Conservation (phyloP, 1,140 invertebrate species). For the Philaenus spumarius region DNA sequence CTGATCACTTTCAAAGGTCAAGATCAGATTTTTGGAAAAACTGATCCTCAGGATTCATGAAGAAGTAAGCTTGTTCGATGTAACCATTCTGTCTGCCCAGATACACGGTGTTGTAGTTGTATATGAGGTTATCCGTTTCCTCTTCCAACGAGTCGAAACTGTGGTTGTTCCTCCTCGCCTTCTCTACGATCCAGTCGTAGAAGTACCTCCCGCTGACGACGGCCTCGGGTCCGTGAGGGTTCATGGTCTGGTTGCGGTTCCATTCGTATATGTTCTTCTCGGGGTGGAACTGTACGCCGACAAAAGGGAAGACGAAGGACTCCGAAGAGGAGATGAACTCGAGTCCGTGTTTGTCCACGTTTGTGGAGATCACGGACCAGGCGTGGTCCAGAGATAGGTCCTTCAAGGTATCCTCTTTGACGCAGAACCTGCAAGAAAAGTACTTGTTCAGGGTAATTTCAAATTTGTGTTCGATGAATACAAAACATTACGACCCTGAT, state of each 20-base stretch:
- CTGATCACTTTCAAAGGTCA: too few relatives aligned
- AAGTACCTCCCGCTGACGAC: conserved; percentile 11
- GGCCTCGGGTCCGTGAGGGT: conserved; percentile 18
- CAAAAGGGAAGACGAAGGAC: conserved; percentile 64
- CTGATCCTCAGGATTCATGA: too few relatives aligned
- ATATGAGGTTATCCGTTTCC: conserved; percentile 21
- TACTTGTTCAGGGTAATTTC: background rate
- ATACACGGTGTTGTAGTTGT: conserved; percentile 23
- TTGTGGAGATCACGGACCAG: conserved; percentile 62
- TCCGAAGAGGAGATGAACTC: conserved; percentile 64
- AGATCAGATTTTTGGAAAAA: too few relatives aligned
- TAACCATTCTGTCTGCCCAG: background rate
- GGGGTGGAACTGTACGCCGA: conserved; percentile 83
- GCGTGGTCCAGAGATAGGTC: conserved; percentile 24
- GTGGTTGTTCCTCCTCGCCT: conserved; percentile 17
- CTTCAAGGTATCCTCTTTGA: background rate
- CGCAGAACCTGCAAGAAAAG: conserved; percentile 11
- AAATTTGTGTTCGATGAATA: too few relatives aligned
- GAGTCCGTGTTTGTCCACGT: conserved; percentile 53
- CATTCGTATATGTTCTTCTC: conserved; percentile 85
- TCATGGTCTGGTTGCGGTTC: conserved; percentile 39
- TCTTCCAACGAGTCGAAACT: conserved; percentile 10
- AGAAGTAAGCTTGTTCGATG: conserved; percentile 6
- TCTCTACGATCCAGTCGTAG: conserved; percentile 19
- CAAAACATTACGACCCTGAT: too few relatives aligned